Conservation (phyloP, 2,113 vertebrate species). For the Ivindomyrus marchei region DNA sequence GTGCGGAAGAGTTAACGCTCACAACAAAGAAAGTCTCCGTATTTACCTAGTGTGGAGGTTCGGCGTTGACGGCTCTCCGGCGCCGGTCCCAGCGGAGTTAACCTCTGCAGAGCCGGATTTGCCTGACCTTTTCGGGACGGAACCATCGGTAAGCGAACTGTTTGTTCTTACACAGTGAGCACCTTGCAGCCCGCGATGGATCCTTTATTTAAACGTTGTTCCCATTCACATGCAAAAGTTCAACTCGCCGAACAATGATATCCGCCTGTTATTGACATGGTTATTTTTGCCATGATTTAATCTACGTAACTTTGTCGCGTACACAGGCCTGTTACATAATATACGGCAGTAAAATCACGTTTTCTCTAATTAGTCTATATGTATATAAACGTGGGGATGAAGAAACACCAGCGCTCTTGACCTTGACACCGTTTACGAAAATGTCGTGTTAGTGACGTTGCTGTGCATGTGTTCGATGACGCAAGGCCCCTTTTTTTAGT, state of each 20-base stretch:
- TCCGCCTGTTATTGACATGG: background rate
- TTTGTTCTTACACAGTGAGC: background rate
- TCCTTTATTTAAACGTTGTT: background rate
- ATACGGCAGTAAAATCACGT: background rate
- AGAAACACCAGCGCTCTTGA: background rate
- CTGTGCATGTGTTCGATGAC: background rate
- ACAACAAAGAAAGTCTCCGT: background rate
- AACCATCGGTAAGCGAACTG: background rate
- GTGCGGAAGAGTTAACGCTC: background rate
- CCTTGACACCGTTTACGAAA: background rate
- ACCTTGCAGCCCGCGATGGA: background rate
- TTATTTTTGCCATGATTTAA: background rate
- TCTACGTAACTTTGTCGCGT: background rate
- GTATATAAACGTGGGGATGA: background rate
- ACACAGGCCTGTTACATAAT: background rate
- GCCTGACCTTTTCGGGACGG: background rate
- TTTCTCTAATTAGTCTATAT: background rate
- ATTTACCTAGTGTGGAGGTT: background rate
- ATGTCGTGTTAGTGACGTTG: background rate
- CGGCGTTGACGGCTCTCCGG: background rate
- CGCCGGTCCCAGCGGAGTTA: background rate
- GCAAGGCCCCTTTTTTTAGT: background rate
- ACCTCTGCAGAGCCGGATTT: background rate
- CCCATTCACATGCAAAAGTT: background rate
- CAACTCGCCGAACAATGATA: background rate